These are phyloP conservation scores for Leucoma salicis DNA, from an alignment of 2,888 invertebrate genomes.

Conservation along the genomic window DNA sequence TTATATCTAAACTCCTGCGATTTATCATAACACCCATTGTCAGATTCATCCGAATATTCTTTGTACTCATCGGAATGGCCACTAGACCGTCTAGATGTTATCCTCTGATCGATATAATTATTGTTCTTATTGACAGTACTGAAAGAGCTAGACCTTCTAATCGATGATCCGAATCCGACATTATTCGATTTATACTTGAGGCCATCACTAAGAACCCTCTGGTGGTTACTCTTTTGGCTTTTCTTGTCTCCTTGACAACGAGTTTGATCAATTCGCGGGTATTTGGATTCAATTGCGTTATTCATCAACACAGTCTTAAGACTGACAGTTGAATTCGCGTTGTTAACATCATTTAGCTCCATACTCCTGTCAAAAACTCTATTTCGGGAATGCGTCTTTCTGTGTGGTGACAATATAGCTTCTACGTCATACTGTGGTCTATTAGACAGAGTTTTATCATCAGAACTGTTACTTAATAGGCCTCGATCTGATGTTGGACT, in stretches of 20 bases:
- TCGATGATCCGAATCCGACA: slow-evolving; percentile 65
- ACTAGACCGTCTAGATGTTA: slow-evolving; percentile 55
- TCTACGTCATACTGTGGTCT: slow-evolving; percentile 64
- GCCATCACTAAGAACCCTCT: slow-evolving; percentile 45
- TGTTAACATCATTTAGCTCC: slow-evolving; percentile 60
- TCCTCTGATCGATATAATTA: slow-evolving; percentile 59
- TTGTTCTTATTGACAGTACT: slow-evolving; percentile 75
- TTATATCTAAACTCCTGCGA: slow-evolving; percentile 82
- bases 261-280: slow-evolving; percentile 68
- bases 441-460: slow-evolving; percentile 72
- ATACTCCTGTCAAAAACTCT: slow-evolving; percentile 77
- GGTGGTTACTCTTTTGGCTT: slow-evolving; percentile 43
- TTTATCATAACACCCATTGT: slow-evolving; percentile 63
- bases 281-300: slow-evolving; percentile 65
- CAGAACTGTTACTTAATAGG: slow-evolving; percentile 67
- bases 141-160: slow-evolving; percentile 87
- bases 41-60: slow-evolving; percentile 69
- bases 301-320: slow-evolving; percentile 71
- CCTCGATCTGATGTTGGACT: slow-evolving; percentile 66
- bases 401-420: slow-evolving; percentile 64
- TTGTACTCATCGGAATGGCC: slow-evolving; percentile 66
- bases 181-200: slow-evolving; percentile 45
- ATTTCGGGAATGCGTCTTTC: slow-evolving; percentile 77
- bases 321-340: slow-evolving; percentile 59
- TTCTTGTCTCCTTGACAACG: slow-evolving; percentile 68